These are phyloP conservation scores for Cosmia trapezina DNA, from an alignment of 2,888 invertebrate genomes.

Conservation along the genomic window DNA sequence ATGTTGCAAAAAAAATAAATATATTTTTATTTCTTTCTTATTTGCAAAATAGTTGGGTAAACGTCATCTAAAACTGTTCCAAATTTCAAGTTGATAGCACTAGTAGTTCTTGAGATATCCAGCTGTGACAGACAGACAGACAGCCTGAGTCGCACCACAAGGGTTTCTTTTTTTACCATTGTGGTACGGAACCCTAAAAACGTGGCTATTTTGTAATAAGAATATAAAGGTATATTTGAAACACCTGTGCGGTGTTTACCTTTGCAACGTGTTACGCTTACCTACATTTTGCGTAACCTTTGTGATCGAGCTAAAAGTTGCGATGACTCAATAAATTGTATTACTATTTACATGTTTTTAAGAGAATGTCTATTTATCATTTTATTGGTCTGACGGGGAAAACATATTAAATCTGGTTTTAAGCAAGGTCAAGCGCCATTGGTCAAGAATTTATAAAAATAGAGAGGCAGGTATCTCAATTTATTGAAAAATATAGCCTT, in stretches of 20 bases:
- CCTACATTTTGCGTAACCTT: not conserved
- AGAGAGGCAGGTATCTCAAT: constrained; percentile 20
- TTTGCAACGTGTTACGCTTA: not conserved
- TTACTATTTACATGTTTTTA: constrained; percentile 15
- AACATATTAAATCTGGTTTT: constrained; percentile 40
- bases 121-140: too few species aligned
- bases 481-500: not conserved
- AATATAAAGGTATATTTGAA: not conserved
- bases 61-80: too few species aligned
- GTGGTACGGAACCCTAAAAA: too few species aligned
- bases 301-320: not conserved
- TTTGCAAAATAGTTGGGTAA: too few species aligned
- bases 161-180: too few species aligned
- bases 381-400: constrained; percentile 13
- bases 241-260: constrained; percentile 2
- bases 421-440: constrained; percentile 37
- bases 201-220: not conserved
- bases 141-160: too few species aligned
- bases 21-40: too few species aligned
- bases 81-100: too few species aligned
- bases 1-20: too few species aligned
- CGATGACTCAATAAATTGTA: constrained; percentile 15
- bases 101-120: too few species aligned
- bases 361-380: constrained; percentile 20
- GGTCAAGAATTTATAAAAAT: constrained; percentile 23